A percentile compares a stretch with the other conserved stretches of the same genome.
Evolutionary conservation across 2,113 vertebrate genomes (phyloP).

Genomic region (Gymnorhina tibicen): DNA sequence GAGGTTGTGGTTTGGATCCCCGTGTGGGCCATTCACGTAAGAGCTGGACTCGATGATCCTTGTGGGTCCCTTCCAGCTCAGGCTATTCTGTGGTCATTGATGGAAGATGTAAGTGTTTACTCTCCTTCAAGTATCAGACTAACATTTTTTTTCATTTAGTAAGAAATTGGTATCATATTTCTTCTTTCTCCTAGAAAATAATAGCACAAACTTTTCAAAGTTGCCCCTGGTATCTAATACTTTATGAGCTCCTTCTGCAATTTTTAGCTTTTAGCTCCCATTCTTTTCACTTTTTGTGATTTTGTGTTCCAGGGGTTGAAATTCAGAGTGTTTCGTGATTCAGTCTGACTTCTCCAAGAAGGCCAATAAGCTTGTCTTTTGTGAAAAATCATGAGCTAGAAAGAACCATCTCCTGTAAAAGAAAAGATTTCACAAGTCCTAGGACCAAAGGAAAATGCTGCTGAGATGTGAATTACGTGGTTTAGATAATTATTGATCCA

Average conservation of each 20-base stretch:
- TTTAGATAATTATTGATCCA: background rate
- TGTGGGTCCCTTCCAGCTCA: background rate
- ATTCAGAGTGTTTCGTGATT: background rate
- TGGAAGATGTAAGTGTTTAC: background rate
- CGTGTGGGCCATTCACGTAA: fast-evolving
- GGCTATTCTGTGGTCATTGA: background rate
- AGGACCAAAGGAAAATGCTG: background rate
- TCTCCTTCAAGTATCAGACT: background rate
- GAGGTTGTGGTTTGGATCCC: background rate
- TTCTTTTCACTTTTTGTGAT: background rate
- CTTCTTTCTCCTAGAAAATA: background rate
- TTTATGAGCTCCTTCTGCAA: background rate
- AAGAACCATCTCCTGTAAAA: background rate
- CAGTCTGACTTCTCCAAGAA: background rate
- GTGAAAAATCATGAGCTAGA: background rate
- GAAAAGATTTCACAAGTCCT: background rate
- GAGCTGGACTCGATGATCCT: background rate
- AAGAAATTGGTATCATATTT: background rate
- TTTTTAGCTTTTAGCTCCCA: background rate
- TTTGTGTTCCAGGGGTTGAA: background rate
- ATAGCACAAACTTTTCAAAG: background rate
- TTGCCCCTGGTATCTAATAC: background rate
- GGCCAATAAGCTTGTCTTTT: background rate
- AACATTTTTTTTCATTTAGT: background rate
- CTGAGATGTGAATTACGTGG: background rate